These are phyloP conservation scores for Otocyon megalotis DNA, from an alignment of 2,113 vertebrate species.

Conservation along the genomic window DNA sequence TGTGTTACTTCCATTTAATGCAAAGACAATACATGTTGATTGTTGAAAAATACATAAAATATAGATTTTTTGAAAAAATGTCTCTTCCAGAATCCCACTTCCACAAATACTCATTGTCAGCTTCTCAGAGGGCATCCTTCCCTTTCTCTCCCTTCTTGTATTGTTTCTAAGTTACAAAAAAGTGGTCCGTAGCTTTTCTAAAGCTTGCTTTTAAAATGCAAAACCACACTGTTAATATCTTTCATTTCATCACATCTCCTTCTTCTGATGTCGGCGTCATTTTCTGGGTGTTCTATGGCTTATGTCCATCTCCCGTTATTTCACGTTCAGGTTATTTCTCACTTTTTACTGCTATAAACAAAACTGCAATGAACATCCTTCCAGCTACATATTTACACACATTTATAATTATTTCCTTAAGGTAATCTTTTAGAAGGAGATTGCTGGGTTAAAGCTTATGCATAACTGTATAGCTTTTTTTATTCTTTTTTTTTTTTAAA, in stretches of 20 bases:
- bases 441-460: not conserved
- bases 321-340: not conserved
- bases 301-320: too few species aligned
- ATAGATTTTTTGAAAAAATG: not conserved
- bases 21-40: not conserved
- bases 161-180: too few species aligned
- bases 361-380: not conserved
- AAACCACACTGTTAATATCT: too few species aligned
- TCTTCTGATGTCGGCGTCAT: accelerated
- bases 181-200: not conserved
- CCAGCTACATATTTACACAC: not conserved
- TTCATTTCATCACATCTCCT: accelerated
- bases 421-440: not conserved
- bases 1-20: not conserved
- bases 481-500: too few species aligned
- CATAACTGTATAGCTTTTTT: too few species aligned
- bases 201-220: not conserved
- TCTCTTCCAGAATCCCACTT: not conserved
- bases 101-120: accelerated
- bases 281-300: not conserved
- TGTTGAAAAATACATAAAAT: not conserved
- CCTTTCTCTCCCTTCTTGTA: accelerated
- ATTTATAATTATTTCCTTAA: not conserved
- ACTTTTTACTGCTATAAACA: not conserved
- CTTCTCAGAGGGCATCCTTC: not conserved